phyloP scores from a whole-genome alignment of 2,113 vertebrate species.

The Gymnorhina tibicen region DNA sequence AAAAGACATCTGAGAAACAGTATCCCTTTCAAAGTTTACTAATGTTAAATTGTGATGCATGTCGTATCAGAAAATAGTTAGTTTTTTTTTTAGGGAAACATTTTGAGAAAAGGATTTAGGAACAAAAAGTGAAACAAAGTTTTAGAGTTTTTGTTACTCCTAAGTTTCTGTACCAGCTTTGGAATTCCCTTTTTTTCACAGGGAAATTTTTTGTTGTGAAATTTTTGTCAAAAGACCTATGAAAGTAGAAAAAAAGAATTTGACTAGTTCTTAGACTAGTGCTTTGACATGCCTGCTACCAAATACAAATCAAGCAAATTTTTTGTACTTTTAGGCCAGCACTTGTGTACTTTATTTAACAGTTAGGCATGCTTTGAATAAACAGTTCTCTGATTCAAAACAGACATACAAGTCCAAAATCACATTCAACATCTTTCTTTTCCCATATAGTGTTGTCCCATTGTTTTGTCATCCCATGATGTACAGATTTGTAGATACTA shows the following conservation, averaged over 20 bases:
- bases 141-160: neutral
- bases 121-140: neutral
- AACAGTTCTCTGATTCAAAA: neutral
- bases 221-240: neutral
- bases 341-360: neutral
- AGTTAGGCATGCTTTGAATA: neutral
- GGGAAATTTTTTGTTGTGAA: neutral
- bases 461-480: neutral
- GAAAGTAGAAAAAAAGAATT: neutral
- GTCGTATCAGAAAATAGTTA: neutral
- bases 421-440: neutral
- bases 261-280: too few species aligned
- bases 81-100: neutral
- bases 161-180: neutral
- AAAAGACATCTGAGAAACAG: neutral
- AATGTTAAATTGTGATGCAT: neutral
- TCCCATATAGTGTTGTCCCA: neutral
- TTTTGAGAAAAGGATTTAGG: neutral
- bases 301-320: neutral
- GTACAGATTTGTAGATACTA: neutral
- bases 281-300: neutral
- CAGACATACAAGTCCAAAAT: neutral
- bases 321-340: neutral
- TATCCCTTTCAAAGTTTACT: neutral
- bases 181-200: neutral